Evolutionary conservation across 2,888 invertebrate species (phyloP), one percentile per base, ranked within the genome.

Genomic region (Sylvicola cinctus): DNA sequence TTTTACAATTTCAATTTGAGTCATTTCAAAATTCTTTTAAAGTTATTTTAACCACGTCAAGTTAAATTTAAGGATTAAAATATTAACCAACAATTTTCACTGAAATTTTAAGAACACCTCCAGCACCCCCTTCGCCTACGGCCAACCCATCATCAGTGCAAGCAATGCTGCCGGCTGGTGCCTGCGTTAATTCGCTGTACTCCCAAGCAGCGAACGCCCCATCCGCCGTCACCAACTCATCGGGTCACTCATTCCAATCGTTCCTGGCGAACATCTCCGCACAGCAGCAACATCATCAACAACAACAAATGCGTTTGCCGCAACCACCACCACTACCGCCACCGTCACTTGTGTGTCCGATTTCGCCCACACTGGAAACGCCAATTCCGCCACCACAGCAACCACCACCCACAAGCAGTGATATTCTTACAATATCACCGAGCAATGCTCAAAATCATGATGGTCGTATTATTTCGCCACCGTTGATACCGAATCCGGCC

Each of bases 211-310:
- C 20, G 20, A 20, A 4, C 8, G 20, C 20, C 20, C 20, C 20
- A 20, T 20, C 20, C 8, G 20, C 5, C 20, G 20, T 20, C 20
- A 20, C 20, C 4, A 68, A 68, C 43, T 65, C 67, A 17, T 45
- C 49, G 13, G 58, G 63, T 44, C 69, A 68, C 50, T 80, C 84
- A 30, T 87, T 87, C 57, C 87, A 88, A 55, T 83, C 78, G 8
- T 63, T 87, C 16, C 62, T 88, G 51, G 85, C 84, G 3, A 80
- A 81, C 48, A 67, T 83, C 31, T 71, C 77, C 26, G 72, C 69
- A 2, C 67, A 66, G 3, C 68, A 70, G 44, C 50, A 28, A 17
- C 29, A 15, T 7, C 34, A 29, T 11, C 34, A 29, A 14, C 25
- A 26, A 32, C 34, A 34, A 13, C 34, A 34, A 15, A 16, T 20